phyloP scores from a whole-genome alignment of 2,888 invertebrate species.

The Coenonympha arcania region DNA sequence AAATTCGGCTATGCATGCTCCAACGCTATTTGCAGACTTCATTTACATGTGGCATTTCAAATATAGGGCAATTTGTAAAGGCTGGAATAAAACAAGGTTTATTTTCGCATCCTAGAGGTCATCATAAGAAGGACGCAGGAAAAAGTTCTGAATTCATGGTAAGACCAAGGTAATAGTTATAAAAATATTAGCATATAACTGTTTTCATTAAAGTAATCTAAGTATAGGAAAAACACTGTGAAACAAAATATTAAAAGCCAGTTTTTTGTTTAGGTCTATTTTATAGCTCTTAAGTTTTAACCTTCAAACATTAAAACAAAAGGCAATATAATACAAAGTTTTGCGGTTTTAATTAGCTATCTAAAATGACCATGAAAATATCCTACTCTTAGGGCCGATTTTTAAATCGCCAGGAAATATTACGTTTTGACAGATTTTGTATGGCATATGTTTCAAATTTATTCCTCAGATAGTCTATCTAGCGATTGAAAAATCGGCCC shows the following conservation, averaged over 20 bases:
- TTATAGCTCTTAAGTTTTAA: too few relatives aligned
- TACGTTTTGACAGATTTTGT: too few relatives aligned
- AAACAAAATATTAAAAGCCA: background rate
- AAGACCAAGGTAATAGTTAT: too few relatives aligned
- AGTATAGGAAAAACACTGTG: too few relatives aligned
- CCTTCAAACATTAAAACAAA: background rate
- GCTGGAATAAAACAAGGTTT: slow-evolving; percentile 1
- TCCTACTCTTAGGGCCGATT: too few relatives aligned
- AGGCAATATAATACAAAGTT: too few relatives aligned
- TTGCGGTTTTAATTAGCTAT: too few relatives aligned
- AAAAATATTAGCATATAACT: background rate
- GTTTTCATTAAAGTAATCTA: background rate
- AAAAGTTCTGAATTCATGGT: background rate
- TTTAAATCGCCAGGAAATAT: too few relatives aligned
- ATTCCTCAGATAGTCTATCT: too few relatives aligned
- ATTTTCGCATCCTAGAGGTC: slow-evolving; percentile 9
- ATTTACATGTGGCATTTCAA: slow-evolving; percentile 11
- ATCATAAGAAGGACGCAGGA: background rate
- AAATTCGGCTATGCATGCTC: slow-evolving; percentile 6
- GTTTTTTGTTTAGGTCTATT: background rate
- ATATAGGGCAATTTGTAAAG: slow-evolving; percentile 7
- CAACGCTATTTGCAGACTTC: slow-evolving; percentile 9
- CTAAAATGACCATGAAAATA: too few relatives aligned
- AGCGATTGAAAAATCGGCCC: too few relatives aligned
- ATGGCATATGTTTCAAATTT: too few relatives aligned